Evolutionary conservation across 2,797 vertebrate genomes (phyloP).

Genomic region (Denticeps clupeoides): DNA sequence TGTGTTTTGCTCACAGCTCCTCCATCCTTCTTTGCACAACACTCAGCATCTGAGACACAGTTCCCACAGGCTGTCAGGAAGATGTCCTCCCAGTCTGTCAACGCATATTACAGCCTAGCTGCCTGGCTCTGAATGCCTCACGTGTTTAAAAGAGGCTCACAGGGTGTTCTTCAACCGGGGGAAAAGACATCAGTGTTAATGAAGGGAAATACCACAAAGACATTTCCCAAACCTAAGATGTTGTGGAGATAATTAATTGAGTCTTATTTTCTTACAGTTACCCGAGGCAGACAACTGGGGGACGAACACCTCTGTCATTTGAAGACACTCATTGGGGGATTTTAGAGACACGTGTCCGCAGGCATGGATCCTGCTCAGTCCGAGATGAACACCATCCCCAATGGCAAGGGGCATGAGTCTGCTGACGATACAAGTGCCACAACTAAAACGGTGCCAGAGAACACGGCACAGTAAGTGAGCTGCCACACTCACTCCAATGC

Average conservation of each 20-base stretch:
- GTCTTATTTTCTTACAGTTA: not conserved
- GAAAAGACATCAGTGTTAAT: too few relatives aligned
- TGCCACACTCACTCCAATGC: too few relatives aligned
- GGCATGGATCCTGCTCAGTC: slow-evolving; percentile 57
- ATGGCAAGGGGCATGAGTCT: slow-evolving; percentile 72
- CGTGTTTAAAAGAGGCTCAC: not conserved
- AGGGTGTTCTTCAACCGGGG: not conserved
- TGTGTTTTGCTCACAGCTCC: too few relatives aligned
- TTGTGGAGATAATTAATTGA: too few relatives aligned
- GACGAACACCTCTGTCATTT: not conserved
- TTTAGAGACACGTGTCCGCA: slow-evolving; percentile 39
- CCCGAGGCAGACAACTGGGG: slow-evolving; percentile 1
- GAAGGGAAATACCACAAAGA: too few relatives aligned
- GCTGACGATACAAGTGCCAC: slow-evolving; percentile 41
- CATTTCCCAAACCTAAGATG: too few relatives aligned
- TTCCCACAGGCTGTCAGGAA: not conserved
- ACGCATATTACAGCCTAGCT: not conserved
- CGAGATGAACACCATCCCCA: slow-evolving; percentile 78
- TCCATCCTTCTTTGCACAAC: too few relatives aligned
- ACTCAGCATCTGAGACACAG: too few relatives aligned
- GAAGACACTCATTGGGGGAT: not conserved
- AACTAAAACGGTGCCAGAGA: slow-evolving; percentile 23
- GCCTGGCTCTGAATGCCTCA: not conserved
- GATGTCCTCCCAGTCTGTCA: not conserved
- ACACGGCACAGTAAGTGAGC: slow-evolving; percentile 28